Base-by-base conservation (phyloP, 1,140 invertebrate species). In the Diprion similis region DNA sequence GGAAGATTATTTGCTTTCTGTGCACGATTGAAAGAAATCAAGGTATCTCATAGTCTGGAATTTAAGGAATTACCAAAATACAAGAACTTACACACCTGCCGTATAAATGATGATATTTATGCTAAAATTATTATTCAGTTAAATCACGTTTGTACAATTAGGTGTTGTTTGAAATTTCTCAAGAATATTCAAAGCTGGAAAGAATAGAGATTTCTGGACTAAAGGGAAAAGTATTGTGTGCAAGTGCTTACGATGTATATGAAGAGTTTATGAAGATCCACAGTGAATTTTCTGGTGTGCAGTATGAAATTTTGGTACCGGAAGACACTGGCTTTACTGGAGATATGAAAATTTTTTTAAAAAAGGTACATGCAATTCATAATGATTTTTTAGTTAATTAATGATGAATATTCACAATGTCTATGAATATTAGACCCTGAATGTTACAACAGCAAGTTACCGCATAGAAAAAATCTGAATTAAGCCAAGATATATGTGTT, bases 161-260 rank as follows among this genome's bases (percentile, higher is more conserved):
- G 89, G 82, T 88, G 7, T 90, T 97, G 77, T 91, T 96, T 75
- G 90, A 93, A 65, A 92, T 92, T 0, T 92, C 92, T 0, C 85
- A 92, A 8, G 95, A 97, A 84, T 96, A 96, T 81, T 83, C 93
- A n/a, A 96, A 96, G 83, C 83, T 97, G 69, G 96, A 97, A 86
- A 95, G 95, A 84, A 90, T 97, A 10, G 96, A 97, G 87, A 91
- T 97, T 75, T 93, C 92, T 70, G 95, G 95, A 1, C 88, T 95
- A 15, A 91, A 93, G 83, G 94, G 95, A 17, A 92, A 93, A 81
- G 89, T 87, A 66, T 87, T 96, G 15, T 81, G 80, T 51, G 75
- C 87, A 81, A 84, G 92, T 82, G 76, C 85, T 6, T 71, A 74
- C 7, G 74, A 89, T 7, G 89, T 94, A 64, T 91, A 91, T 79